Evolutionary conservation across 2,113 vertebrate species (phyloP).

Genomic region (Stegostoma tigrinum): DNA sequence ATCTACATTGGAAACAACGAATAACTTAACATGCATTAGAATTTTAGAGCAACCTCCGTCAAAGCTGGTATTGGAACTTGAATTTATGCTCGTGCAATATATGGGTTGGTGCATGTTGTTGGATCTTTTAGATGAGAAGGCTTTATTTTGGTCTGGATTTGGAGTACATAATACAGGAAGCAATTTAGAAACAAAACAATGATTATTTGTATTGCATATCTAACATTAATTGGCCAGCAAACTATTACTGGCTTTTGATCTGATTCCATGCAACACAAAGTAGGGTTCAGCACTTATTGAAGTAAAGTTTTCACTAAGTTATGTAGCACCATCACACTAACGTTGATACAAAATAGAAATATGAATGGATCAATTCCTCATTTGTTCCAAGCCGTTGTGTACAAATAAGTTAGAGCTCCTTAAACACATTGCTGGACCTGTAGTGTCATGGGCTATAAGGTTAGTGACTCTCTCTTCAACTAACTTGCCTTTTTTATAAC

Average conservation of each 20-base stretch:
- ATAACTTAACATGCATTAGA: not conserved
- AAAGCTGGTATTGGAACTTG: not conserved
- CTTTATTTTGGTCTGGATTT: not conserved
- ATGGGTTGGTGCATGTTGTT: not conserved
- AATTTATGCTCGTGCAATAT: not conserved
- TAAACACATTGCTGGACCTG: not conserved
- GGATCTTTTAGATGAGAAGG: not conserved
- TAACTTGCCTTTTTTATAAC: not conserved
- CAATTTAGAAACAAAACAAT: not conserved
- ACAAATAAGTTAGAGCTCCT: not conserved
- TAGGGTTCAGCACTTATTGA: too few relatives aligned
- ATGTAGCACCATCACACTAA: not conserved
- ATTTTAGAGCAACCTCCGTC: too few relatives aligned
- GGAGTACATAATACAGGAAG: not conserved
- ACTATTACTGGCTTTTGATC: not conserved
- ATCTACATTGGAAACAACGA: too few relatives aligned
- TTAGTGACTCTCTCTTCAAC: not conserved
- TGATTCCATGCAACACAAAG: not conserved
- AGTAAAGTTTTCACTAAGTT: not conserved
- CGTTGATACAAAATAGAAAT: not conserved
- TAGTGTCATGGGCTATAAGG: not conserved
- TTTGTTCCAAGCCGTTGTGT: not conserved
- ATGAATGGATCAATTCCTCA: not conserved
- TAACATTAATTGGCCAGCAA: not conserved
- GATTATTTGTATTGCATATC: not conserved